Conservation (phyloP, 2,888 invertebrate genomes). For the Drosophila sordidapex region DNA sequence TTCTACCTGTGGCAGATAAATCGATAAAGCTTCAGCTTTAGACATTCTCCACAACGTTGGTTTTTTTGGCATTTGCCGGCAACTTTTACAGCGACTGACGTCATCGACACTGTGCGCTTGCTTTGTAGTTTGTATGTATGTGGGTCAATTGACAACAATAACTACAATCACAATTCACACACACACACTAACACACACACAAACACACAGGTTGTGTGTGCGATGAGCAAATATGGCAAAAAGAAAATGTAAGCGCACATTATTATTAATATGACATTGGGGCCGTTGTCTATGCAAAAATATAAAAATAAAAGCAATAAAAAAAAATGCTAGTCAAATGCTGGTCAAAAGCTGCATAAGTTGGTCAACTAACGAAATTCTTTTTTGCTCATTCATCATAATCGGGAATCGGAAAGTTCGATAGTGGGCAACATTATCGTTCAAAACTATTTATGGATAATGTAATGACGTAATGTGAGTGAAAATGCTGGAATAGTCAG, state of each 20-base stretch:
- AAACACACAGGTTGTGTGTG: conserved; percentile 29
- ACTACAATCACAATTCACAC: conserved; percentile 49
- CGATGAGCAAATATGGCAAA: conserved; percentile 73
- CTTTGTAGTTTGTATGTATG: conserved; percentile 48
- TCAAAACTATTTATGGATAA: conserved; percentile 71
- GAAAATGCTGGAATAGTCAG: conserved; percentile 25
- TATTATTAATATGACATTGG: conserved; percentile 77
- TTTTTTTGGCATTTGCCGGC: conserved; percentile 70
- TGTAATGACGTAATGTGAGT: conserved; percentile 68
- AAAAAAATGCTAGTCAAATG: conserved; percentile 23
- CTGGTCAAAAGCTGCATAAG: conserved; percentile 18
- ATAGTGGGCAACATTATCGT: conserved; percentile 61
- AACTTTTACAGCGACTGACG: conserved; percentile 69
- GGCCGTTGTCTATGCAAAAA: conserved; percentile 36
- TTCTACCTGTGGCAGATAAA: conserved; percentile 63
- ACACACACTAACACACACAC: conserved; percentile 22
- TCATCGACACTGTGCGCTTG: conserved; percentile 62
- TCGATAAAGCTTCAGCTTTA: conserved; percentile 54
- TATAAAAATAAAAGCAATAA: conserved; percentile 38
- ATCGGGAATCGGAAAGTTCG: conserved; percentile 45
- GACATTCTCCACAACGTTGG: conserved; percentile 29
- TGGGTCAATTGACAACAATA: conserved; percentile 80
- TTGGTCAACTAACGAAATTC: conserved; percentile 33
- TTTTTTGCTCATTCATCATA: conserved; percentile 33
- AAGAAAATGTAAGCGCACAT: conserved; percentile 68